Base-by-base conservation (phyloP, 2,888 invertebrate genomes). In the Machimus atricapillus region DNA sequence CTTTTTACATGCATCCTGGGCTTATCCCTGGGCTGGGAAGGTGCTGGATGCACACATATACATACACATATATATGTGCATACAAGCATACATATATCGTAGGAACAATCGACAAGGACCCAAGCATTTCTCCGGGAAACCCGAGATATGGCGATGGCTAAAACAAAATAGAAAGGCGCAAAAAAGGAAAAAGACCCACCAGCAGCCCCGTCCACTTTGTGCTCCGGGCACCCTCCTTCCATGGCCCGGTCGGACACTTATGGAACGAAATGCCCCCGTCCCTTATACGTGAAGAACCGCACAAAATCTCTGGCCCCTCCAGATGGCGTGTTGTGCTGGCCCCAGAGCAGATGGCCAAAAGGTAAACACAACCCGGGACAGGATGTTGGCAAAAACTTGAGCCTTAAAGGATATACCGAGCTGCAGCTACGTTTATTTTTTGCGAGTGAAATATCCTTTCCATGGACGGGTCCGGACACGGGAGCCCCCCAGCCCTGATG, bases 311-410 rank as follows among this genome's bases (percentile, higher is more conserved):
- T 40, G 66, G 66, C 27, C 58, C 58, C 66, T 83, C 66, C 73
- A 73, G 83, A 83, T 73, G 83, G 66, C 66, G 31, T 82, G 31
- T 31, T 56, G 82, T 31, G 23, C 19, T 66, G 43, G 23, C 27
- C 66, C 12, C 73, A 66, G 83, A 83, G 83, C 83, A 83, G 83
- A 83, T 83, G 83, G 83, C 83, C 83, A 83, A 83, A 83, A 83
- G 73, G 83, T 83, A 83, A 83, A 83, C 83, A 83, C 83, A 83
- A 83, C 83, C 83, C 83, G 73, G 83, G 83, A 83, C 83, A 83
- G 83, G 73, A 83, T 83, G 83, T 83, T 83, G 83, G 83, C 83
- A 83, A 83, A 83, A 83, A 83, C 83, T 83, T 66, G 83, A 83
- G 66, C 83, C 83, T 83, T 83, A 83, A 83, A 83, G 83, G 83